Conservation (phyloP, 2,113 vertebrate genomes). For the Rhombomys opimus region DNA sequence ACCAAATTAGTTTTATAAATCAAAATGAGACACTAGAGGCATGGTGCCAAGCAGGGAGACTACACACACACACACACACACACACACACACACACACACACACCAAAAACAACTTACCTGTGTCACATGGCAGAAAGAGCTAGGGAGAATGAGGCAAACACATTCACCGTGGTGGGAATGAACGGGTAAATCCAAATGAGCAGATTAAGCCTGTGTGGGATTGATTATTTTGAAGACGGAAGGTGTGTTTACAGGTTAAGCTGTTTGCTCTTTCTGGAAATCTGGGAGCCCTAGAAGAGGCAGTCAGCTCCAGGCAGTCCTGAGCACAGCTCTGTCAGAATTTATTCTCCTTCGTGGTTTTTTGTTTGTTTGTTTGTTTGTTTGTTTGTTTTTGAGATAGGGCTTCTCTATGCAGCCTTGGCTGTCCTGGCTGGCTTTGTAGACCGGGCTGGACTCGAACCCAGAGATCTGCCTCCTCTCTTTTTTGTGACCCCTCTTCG, state of each 20-base stretch:
- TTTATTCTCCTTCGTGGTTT: not conserved
- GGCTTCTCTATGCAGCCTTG: too few relatives aligned
- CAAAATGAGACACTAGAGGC: not conserved
- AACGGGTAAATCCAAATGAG: not conserved
- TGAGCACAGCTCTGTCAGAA: not conserved
- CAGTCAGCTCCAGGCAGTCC: not conserved
- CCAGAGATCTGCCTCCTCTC: not conserved
- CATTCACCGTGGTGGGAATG: not conserved
- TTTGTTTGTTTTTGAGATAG: too few relatives aligned
- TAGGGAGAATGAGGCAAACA: not conserved
- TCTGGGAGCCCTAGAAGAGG: not conserved
- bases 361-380: too few relatives aligned
- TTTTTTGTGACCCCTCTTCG: not conserved
- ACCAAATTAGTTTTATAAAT: not conserved
- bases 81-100: too few relatives aligned
- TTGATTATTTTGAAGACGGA: not conserved
- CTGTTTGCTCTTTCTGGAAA: not conserved
- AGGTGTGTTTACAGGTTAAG: not conserved
- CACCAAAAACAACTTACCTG: not conserved
- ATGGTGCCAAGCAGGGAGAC: not conserved
- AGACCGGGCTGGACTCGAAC: too few relatives aligned
- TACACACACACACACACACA: too few relatives aligned
- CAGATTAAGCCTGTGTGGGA: too few relatives aligned
- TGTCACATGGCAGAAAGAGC: not conserved
- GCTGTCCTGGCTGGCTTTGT: too few relatives aligned